Base-by-base conservation (phyloP, 1,140 invertebrate genomes). In the Zaprionus camerounensis region DNA sequence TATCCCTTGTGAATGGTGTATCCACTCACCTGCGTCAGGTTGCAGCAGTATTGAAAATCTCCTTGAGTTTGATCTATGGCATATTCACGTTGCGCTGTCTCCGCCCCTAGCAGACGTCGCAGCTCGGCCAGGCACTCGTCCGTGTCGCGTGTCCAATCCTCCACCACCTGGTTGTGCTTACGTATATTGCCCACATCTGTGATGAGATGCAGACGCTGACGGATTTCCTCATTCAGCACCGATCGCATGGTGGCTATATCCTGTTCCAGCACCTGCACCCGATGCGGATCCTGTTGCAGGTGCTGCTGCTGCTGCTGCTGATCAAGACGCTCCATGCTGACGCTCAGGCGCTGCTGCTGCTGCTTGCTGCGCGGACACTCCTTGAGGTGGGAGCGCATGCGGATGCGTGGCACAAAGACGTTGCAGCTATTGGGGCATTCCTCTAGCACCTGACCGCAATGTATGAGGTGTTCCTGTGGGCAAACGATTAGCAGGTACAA, bases 381-480 rank as follows among this genome's bases (percentile, higher is more conserved):
- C 63, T 93, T 93, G 26, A 93, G 84, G 70, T 96, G 96, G 1
- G 93, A 92, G 3, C 94, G 92, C 81, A 94, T 93, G 26, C 94
- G 94, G 56, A 94, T 94, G 53, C 96, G 93, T 44, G 95, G 94
- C 15, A 96, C 93, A 91, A 95, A 96, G n/a, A 94, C 94, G 1
- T 95, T 95, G 68, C 96, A 96, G 46, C 94, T 94, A 70, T 94
- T 93, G 0, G 94, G 93, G 67, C 96, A 96, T 83, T 95, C 94
- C 80, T 96, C 95, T 51, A 96, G 75, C 3, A 96, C 95, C 56
- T 95, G 95, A 9, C 95, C 95, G 71, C 96, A 96, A 64, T 95
- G 94, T 46, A 94, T 94, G 38, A 96, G 78, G 61, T 96, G 96
- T 58, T 94, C 94, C 94, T 95, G 79, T 0, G 24, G 11, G 15